phyloP scores from a whole-genome alignment of 2,113 vertebrate species.

The Rhabdornis inornatus region DNA sequence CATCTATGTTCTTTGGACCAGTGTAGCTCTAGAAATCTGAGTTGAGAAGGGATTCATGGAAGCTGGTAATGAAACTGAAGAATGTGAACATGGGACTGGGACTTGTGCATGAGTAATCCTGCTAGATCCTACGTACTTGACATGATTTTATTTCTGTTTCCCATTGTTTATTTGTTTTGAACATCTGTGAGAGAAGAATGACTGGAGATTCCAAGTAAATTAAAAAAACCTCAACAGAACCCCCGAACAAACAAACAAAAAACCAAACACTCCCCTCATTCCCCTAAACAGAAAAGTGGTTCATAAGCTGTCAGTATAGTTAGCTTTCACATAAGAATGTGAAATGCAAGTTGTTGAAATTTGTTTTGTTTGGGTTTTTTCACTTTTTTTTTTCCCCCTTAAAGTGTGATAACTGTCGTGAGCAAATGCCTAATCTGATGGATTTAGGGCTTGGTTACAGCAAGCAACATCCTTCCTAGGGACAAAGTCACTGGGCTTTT shows the following conservation, averaged over 20 bases:
- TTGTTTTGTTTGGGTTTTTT: not conserved
- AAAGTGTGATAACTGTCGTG: not conserved
- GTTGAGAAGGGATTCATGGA: not conserved
- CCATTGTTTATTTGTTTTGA: not conserved
- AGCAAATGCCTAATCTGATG: not conserved
- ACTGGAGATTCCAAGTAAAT: not conserved
- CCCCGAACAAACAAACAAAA: not conserved
- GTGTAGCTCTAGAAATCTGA: not conserved
- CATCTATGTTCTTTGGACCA: not conserved
- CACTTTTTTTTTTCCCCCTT: too few relatives aligned
- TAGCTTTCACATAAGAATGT: not conserved
- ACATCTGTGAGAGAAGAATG: not conserved
- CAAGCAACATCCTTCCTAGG: not conserved
- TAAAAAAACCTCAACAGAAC: not conserved
- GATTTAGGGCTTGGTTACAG: not conserved
- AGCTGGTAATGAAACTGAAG: not conserved
- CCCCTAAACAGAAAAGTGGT: not conserved
- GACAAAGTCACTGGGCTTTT: not conserved
- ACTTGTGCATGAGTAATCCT: not conserved
- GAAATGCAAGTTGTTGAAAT: not conserved
- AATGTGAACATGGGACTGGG: rapidly evolving
- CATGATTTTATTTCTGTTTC: not conserved
- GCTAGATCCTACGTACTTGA: not conserved
- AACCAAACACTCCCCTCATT: not conserved
- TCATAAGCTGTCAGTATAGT: not conserved